Evolutionary conservation across 1,140 invertebrate genomes (phyloP).

Genomic region (Pentalonia nigronervosa): DNA sequence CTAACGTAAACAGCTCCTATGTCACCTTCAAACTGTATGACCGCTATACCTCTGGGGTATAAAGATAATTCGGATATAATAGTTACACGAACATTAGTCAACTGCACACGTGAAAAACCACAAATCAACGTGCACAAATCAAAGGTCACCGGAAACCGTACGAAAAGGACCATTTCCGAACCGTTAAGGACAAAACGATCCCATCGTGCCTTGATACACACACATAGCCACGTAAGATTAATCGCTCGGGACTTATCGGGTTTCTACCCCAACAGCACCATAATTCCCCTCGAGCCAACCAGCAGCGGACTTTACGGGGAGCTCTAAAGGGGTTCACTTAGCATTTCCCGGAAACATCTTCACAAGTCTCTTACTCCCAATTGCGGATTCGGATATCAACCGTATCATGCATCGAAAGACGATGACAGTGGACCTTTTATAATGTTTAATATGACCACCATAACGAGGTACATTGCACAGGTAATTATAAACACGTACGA

Average conservation of each 20-base stretch:
- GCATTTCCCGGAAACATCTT: background rate
- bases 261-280: conserved; percentile 29
- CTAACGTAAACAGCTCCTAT: no score
- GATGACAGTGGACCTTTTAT: background rate
- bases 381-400: background rate
- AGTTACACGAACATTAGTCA: conserved; percentile 46
- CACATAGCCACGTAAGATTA: conserved; percentile 20
- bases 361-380: background rate
- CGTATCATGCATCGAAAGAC: background rate
- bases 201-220: conserved; percentile 28
- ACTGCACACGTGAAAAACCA: conserved; percentile 48
- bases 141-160: conserved; percentile 30
- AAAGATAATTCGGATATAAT: conserved; percentile 39
- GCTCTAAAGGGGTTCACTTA: conserved; percentile 8
- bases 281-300: background rate
- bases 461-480: background rate
- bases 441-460: background rate
- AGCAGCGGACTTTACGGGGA: background rate
- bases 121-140: conserved; percentile 44
- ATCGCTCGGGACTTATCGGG: conserved; percentile 44
- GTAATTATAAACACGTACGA: background rate
- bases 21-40: background rate
- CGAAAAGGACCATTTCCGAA: conserved; percentile 37
- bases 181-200: conserved; percentile 54
- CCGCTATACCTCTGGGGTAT: background rate